Conservation (phyloP, 2,797 vertebrate species). For the Siniperca scherzeri region DNA sequence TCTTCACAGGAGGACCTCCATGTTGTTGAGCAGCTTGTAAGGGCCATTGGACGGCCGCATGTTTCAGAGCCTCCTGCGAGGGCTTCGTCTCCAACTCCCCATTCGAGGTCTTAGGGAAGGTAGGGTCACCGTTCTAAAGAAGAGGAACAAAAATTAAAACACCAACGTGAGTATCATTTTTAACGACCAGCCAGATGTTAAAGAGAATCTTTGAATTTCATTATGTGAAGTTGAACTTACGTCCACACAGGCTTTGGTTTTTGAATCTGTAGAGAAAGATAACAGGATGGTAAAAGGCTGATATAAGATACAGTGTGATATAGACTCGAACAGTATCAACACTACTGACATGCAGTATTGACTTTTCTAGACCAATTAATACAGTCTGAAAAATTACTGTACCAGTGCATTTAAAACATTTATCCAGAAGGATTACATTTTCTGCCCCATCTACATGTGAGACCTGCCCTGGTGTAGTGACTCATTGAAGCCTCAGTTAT, state of each 20-base stretch:
- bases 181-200: not conserved
- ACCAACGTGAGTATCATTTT: not conserved
- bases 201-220: not conserved
- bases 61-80: slow-evolving; percentile 2
- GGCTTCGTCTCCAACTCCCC: not conserved
- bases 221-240: slow-evolving; percentile 19
- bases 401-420: not conserved
- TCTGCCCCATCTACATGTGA: too few species aligned
- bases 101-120: not conserved
- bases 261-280: slow-evolving; percentile 10
- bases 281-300: not conserved
- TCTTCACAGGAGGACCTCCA: not conserved
- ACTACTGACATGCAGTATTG: not conserved
- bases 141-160: not conserved
- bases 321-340: not conserved
- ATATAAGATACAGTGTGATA: not conserved
- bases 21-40: not conserved
- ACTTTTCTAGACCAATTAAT: not conserved
- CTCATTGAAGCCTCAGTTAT: too few species aligned
- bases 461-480: too few species aligned
- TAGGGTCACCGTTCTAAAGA: slow-evolving; percentile 24
- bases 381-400: not conserved
- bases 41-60: accelerated
- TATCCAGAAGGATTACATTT: too few species aligned
- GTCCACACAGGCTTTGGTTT: not conserved